A percentile compares a stretch with the other conserved stretches of the same genome.
These are phyloP conservation scores for Ceratotherium simum DNA, from an alignment of 2,113 vertebrate genomes.

Conservation along the genomic window DNA sequence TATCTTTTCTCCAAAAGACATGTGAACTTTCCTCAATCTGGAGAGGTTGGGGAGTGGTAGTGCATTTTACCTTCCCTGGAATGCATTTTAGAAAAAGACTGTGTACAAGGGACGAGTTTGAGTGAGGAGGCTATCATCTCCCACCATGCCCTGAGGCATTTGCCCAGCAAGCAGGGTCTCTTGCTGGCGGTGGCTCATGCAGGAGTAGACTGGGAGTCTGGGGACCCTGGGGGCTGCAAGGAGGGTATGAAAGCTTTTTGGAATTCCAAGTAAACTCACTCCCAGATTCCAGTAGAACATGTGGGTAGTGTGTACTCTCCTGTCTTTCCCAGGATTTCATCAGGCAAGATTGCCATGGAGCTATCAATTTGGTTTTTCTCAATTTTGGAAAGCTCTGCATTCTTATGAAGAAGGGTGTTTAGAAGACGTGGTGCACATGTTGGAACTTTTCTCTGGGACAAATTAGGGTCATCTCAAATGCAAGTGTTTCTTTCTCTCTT, in stretches of 20 bases:
- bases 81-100: not conserved
- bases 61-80: not conserved
- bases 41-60: not conserved
- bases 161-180: fast-evolving
- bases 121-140: not conserved
- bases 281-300: not conserved
- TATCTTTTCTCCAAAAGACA: not conserved
- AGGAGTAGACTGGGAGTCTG: not conserved
- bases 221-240: not conserved
- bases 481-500: not conserved
- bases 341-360: not conserved
- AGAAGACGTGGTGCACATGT: not conserved
- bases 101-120: not conserved
- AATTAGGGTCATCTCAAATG: not conserved
- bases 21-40: not conserved
- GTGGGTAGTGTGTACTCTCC: not conserved
- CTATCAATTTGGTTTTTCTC: not conserved
- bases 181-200: not conserved
- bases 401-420: not conserved
- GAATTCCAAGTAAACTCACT: not conserved
- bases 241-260: not conserved
- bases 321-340: not conserved
- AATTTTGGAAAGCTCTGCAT: not conserved
- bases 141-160: not conserved
- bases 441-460: not conserved